phyloP scores from a whole-genome alignment of 2,888 invertebrate species.

The Hecatera dysodea region DNA sequence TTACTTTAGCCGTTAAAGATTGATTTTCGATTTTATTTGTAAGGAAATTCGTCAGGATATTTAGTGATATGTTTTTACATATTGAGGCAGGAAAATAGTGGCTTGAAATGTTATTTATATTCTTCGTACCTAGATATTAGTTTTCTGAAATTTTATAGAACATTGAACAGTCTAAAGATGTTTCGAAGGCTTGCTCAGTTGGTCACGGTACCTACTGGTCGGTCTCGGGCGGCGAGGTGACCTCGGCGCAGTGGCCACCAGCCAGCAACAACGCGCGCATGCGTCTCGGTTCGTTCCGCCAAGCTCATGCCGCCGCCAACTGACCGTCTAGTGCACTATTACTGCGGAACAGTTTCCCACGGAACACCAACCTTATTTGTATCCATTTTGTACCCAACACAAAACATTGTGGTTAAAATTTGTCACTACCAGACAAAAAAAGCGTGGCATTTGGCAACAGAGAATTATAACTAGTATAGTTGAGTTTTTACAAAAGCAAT shows the following conservation, averaged over 20 bases:
- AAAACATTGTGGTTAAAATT: constrained; percentile 59
- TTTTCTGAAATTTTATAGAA: not conserved
- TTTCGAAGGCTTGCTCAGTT: constrained; percentile 31
- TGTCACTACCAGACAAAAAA: constrained; percentile 45
- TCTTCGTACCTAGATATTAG: not conserved
- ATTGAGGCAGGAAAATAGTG: constrained; percentile 15
- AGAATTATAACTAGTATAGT: constrained; percentile 40
- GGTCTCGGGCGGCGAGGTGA: constrained; percentile 71
- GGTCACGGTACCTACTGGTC: constrained; percentile 67
- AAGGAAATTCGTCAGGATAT: constrained; percentile 6
- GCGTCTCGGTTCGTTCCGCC: constrained; percentile 85
- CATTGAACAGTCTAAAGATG: not conserved
- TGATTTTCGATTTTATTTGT: constrained; percentile 27
- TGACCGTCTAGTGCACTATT: constrained; percentile 64
- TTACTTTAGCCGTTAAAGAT: constrained; percentile 39
- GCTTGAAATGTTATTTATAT: not conserved
- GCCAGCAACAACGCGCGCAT: constrained; percentile 74
- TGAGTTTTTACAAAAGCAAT: constrained; percentile 21
- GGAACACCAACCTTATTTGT: constrained; percentile 61
- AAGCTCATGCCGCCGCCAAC: constrained; percentile 73
- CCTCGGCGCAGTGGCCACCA: constrained; percentile 84
- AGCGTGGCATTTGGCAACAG: constrained; percentile 55
- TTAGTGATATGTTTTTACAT: constrained; percentile 13
- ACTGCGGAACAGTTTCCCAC: constrained; percentile 72
- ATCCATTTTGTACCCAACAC: constrained; percentile 38